A percentile compares a stretch with the other conserved stretches of the same genome.
Evolutionary conservation across 1,140 invertebrate species (phyloP).

Genomic region (Lucilia cuprina): DNA sequence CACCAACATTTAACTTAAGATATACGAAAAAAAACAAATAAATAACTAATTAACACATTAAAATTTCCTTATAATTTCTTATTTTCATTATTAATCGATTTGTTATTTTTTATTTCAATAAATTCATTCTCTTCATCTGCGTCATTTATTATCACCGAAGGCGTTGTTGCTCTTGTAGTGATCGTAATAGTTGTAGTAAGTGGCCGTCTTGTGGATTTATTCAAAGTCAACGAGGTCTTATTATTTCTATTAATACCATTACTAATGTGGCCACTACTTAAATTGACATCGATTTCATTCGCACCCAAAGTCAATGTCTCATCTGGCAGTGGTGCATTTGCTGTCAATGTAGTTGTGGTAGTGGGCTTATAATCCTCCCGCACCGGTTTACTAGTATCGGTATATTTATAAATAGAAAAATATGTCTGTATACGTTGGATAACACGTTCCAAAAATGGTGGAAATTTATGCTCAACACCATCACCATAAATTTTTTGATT

Average conservation of each 20-base stretch:
- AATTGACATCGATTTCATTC: constrained; percentile 11
- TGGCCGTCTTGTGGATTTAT: not conserved
- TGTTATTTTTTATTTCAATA: constrained; percentile 20
- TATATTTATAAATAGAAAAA: constrained; percentile 67
- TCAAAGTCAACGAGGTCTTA: not conserved
- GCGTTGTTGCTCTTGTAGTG: not conserved
- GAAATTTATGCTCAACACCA: constrained; percentile 66
- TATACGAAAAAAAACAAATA: no score
- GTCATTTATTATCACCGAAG: not conserved
- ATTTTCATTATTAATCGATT: not conserved
- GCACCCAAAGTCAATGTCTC: not conserved
- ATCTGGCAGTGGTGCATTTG: not conserved
- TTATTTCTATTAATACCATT: not conserved
- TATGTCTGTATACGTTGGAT: constrained; percentile 69
- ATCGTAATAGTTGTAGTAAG: not conserved
- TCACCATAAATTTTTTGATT: constrained; percentile 55
- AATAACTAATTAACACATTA: not conserved
- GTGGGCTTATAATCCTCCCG: constrained; percentile 29
- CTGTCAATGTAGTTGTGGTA: constrained; percentile 1
- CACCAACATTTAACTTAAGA: no score
- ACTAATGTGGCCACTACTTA: not conserved
- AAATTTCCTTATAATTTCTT: not conserved
- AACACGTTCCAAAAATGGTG: constrained; percentile 69
- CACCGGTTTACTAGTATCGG: constrained; percentile 63
- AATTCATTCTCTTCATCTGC: constrained; percentile 25